Conservation (phyloP, 1,140 invertebrate genomes). For the Drosophila ananassae region DNA sequence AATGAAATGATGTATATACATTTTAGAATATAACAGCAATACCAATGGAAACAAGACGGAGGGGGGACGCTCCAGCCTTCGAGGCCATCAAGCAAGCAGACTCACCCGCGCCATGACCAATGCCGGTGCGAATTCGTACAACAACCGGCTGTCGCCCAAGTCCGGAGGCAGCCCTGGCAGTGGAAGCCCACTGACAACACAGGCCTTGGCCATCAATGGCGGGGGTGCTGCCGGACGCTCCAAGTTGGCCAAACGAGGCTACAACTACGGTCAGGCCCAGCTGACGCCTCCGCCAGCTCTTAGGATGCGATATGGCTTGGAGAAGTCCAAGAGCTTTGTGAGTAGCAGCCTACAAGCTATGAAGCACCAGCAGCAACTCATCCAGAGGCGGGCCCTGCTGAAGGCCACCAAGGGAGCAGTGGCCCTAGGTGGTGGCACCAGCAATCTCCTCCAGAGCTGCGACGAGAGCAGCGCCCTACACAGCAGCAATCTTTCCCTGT, state of each 20-base stretch:
- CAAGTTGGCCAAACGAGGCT: constrained; percentile 74
- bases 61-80: constrained; percentile 31
- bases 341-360: constrained; percentile 71
- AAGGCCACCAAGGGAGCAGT: constrained; percentile 40
- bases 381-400: constrained; percentile 55
- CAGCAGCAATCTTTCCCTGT: constrained; percentile 53
- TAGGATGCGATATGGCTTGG: constrained; percentile 65
- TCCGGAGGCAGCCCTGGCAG: constrained; percentile 57
- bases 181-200: constrained; percentile 61
- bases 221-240: constrained; percentile 45
- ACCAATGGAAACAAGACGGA: constrained; percentile 19
- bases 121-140: constrained; percentile 33
- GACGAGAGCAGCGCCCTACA: constrained; percentile 50
- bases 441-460: constrained; percentile 60
- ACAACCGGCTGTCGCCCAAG: constrained; percentile 54
- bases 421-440: constrained; percentile 3
- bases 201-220: constrained; percentile 62
- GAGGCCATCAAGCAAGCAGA: constrained; percentile 45
- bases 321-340: constrained; percentile 81
- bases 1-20: neutral
- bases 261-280: constrained; percentile 85
- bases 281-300: constrained; percentile 47
- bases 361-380: constrained; percentile 71
- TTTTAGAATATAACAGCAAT: constrained; percentile 20
- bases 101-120: constrained; percentile 63